Percentiles rank a stretch among this genome's conserved stretches.
Conservation (phyloP, 1,140 invertebrate genomes). For the Heliconius himera region DNA sequence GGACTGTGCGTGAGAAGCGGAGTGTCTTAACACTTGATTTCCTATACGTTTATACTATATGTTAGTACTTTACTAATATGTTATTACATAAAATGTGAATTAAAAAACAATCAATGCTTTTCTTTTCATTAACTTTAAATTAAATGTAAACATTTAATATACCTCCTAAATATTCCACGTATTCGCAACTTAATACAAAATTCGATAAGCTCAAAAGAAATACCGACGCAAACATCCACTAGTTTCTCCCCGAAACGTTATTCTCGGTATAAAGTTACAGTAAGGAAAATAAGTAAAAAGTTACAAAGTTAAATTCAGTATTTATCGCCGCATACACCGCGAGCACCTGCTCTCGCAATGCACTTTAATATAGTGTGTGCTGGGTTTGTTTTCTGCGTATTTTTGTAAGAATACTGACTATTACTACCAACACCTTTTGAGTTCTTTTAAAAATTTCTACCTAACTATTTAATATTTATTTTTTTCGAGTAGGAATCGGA, state of each 20-base stretch:
- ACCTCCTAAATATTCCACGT: background rate
- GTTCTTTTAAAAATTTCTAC: background rate
- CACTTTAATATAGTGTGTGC: constrained; percentile 35
- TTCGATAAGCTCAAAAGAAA: constrained; percentile 16
- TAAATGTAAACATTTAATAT: background rate
- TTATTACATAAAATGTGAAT: too few relatives aligned
- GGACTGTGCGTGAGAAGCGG: too few relatives aligned
- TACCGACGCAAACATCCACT: background rate
- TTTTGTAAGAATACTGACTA: background rate
- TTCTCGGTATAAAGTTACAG: constrained; percentile 23
- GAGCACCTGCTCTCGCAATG: constrained; percentile 34
- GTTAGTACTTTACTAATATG: too few relatives aligned
- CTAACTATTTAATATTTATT: too few relatives aligned
- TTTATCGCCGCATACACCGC: constrained; percentile 28
- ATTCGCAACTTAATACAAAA: background rate
- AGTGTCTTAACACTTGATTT: too few relatives aligned
- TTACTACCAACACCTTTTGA: background rate
- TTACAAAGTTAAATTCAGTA: constrained; percentile 35
- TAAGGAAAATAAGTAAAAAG: constrained; percentile 30
- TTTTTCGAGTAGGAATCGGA: too few relatives aligned
- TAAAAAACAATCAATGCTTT: too few relatives aligned
- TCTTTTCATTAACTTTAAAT: too few relatives aligned
- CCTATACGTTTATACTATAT: too few relatives aligned
- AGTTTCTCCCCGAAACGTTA: constrained; percentile 11
- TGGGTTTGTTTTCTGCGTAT: background rate